Base-by-base conservation (phyloP, 2,888 invertebrate genomes). In the Cheilosia urbana region DNA sequence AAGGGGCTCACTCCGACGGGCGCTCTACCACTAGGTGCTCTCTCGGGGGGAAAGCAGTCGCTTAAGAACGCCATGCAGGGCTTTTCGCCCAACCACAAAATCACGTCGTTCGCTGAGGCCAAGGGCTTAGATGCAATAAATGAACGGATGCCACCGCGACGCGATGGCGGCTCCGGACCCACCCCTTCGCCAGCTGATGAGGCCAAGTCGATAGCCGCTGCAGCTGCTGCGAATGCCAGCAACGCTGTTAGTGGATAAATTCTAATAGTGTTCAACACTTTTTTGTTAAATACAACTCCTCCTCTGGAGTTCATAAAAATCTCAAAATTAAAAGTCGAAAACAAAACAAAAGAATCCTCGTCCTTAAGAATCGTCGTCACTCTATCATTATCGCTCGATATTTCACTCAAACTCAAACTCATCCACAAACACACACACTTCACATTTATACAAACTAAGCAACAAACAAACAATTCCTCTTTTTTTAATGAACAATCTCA, bases 1-100 rank as follows among this genome's bases (percentile, higher is more conserved):
- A 99, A 99, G 93, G 99, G 99, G 88, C 95, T 99, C 87, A 99
- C 99, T 90, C 99, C 99, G 45, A 99, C 99, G 90, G 99, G 99
- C 90, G 97, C 98, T 88, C 93, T 99, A 90, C 99, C 99, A 49
- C 93, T 98, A 89, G 99, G 99, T 89, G 98, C 98, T 76, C 95
- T 99, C 65, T 98, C 98, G 87, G 98, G 98, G 89, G 99, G 99
- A 90, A 98, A 98, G 92, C 97, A 97, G 88, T 98, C 98, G 89
- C 95, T 99, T 88, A 97, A 97, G 93, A 98, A 98, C 94, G 98
- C 98, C 89, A 94, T 98, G 91, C 97, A 97, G 94, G 98, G 98
- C 88, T 98, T 98, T 94, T 98, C 98, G 89, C 98, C 98, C 83
- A 98, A 98, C 92, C 98, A 98, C 94, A 98, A 98, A 94, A 99